Percentiles rank a stretch among this genome's conserved stretches.
Evolutionary conservation across 2,888 invertebrate species (phyloP).

Genomic region (Sthenelais limicola): DNA sequence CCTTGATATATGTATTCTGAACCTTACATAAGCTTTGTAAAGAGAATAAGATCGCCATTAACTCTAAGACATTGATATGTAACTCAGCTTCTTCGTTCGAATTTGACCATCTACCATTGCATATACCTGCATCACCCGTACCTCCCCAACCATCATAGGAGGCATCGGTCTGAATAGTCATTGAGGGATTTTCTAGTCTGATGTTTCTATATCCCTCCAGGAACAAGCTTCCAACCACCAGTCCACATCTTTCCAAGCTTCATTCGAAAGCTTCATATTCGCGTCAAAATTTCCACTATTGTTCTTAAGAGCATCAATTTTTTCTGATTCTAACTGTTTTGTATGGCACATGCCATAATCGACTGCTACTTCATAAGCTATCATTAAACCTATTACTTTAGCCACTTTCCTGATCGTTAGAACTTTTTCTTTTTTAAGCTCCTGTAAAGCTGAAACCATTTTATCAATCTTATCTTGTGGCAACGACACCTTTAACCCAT

Average conservation of each 20-base stretch:
- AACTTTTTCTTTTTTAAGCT: not conserved
- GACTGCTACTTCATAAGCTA: not conserved
- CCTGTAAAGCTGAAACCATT: not conserved
- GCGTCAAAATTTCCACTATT: not conserved
- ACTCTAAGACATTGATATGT: constrained; percentile 18
- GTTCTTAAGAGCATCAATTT: not conserved
- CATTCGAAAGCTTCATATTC: not conserved
- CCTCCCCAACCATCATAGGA: constrained; percentile 4
- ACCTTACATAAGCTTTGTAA: not conserved
- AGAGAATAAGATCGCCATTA: not conserved
- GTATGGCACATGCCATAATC: not conserved
- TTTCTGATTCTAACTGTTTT: not conserved
- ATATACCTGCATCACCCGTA: too few relatives aligned
- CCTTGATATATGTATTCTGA: not conserved
- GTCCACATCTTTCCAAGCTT: not conserved
- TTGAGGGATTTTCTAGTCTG: not conserved
- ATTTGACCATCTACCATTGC: not conserved
- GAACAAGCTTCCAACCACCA: not conserved
- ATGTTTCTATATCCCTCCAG: not conserved
- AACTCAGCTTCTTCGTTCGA: too few relatives aligned
- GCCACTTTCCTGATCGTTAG: not conserved
- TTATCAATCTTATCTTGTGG: not conserved
- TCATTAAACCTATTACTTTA: not conserved
- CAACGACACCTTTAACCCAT: too few relatives aligned
- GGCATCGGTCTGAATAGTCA: not conserved